These are phyloP conservation scores for Epinephelus lanceolatus DNA, from an alignment of 2,113 vertebrate species.

Conservation along the genomic window DNA sequence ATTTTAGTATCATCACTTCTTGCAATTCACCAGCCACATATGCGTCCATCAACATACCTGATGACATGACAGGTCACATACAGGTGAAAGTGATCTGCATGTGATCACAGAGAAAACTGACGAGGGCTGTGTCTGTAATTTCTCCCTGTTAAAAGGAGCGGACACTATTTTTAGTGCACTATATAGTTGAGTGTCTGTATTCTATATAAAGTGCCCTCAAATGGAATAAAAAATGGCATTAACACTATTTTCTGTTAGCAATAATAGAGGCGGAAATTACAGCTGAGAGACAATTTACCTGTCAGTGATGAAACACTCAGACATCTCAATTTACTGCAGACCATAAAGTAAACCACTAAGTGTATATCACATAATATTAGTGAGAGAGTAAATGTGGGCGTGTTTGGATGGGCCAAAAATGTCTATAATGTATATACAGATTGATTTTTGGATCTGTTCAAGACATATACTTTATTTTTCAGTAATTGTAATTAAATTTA, in stretches of 20 bases:
- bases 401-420: neutral
- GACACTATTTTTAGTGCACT: too few relatives aligned
- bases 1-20: neutral
- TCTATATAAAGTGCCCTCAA: too few relatives aligned
- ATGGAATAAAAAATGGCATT: neutral
- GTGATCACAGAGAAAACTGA: too few relatives aligned
- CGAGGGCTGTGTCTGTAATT: too few relatives aligned
- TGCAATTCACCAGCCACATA: neutral
- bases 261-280: neutral
- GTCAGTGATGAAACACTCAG: neutral
- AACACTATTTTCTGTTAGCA: neutral
- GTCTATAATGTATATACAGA: neutral
- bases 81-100: neutral
- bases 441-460: neutral
- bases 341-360: neutral
- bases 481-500: neutral
- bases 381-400: neutral
- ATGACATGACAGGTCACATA: neutral
- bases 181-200: too few relatives aligned
- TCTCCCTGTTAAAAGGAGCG: too few relatives aligned
- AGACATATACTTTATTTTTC: neutral
- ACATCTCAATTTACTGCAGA: neutral
- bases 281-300: neutral
- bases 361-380: neutral
- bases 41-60: neutral